Evolutionary conservation across 35 echinoderm and acorn worm genomes (phyloP).

Genomic region (Strongylocentrotus purpuratus): DNA sequence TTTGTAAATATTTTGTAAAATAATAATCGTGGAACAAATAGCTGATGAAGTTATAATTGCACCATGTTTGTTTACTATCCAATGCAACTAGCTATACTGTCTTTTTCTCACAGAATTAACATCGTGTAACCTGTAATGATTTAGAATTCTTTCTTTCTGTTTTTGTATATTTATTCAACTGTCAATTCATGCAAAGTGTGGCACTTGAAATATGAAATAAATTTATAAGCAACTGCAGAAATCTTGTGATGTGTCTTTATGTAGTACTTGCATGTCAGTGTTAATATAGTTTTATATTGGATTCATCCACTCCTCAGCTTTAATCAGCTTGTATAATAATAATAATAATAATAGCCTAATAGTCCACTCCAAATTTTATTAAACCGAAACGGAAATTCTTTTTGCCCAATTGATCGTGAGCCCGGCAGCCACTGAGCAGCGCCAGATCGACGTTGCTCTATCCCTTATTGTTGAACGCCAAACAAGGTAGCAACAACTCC

Average conservation of each 20-base stretch:
- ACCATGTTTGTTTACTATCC: not conserved
- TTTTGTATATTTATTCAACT: conserved; percentile 20
- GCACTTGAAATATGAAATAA: not conserved
- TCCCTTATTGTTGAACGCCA: too few species aligned
- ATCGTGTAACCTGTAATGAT: not conserved
- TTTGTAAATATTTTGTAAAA: conserved; percentile 7
- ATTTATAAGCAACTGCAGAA: not conserved
- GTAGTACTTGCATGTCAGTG: too few species aligned
- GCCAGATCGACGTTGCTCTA: too few species aligned
- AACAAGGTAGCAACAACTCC: too few species aligned
- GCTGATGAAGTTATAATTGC: not conserved
- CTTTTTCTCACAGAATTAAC: not conserved
- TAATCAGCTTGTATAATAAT: too few species aligned
- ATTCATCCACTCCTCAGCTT: too few species aligned
- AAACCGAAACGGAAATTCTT: too few species aligned
- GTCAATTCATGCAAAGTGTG: not conserved
- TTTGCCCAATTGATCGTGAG: too few species aligned
- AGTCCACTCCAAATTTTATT: too few species aligned
- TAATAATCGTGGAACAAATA: not conserved
- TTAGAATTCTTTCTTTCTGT: not conserved
- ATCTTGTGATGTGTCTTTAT: not conserved
- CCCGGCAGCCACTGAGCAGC: too few species aligned
- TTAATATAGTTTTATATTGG: too few species aligned
- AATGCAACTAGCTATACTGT: not conserved
- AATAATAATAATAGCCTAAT: too few species aligned